phyloP scores from a whole-genome alignment of 2,113 vertebrate species.

The Heliornis fulica region DNA sequence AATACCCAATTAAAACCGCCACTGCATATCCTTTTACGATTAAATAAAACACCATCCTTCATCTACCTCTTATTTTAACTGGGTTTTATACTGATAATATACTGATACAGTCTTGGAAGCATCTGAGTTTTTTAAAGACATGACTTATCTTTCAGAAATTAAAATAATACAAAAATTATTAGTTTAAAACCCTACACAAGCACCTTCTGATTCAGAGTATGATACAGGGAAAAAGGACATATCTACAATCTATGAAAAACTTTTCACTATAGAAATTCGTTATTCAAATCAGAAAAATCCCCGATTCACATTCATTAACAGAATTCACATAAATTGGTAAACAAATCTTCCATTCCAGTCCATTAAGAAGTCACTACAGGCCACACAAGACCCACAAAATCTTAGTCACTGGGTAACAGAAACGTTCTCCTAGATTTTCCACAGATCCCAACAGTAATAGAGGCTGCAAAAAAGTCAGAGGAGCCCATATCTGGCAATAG shows the following conservation, averaged over 20 bases:
- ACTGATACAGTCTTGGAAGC: neutral
- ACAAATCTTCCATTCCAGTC: neutral
- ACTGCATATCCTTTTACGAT: neutral
- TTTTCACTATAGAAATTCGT: neutral
- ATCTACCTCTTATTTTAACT: neutral
- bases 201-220: neutral
- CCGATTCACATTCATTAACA: neutral
- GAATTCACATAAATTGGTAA: neutral
- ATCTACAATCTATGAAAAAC: neutral
- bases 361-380: neutral
- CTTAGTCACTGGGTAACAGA: neutral
- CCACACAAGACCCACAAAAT: neutral
- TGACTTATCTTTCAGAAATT: neutral
- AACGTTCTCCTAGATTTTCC: neutral
- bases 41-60: neutral
- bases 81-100: neutral
- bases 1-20: neutral
- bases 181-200: neutral
- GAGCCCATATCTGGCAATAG: neutral
- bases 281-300: neutral
- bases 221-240: neutral
- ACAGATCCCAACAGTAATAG: neutral
- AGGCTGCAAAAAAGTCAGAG: neutral
- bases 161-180: neutral
- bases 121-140: neutral